These are phyloP conservation scores for Hylomyscus alleni DNA, from an alignment of 2,797 vertebrate genomes.

Conservation along the genomic window DNA sequence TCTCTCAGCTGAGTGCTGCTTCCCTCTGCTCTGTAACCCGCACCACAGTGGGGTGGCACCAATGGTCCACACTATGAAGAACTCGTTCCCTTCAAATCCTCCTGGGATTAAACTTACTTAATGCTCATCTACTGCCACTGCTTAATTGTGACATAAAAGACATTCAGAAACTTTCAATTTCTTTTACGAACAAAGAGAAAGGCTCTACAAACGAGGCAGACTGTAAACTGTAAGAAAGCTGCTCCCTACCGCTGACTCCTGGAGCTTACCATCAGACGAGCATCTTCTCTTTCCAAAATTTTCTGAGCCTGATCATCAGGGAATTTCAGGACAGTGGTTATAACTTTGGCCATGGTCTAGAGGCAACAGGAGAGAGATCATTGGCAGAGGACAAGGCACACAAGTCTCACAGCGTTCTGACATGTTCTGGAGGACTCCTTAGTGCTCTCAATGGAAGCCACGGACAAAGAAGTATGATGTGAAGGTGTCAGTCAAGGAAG, in stretches of 20 bases:
- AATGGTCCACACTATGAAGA: neutral
- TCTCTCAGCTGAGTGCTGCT: neutral
- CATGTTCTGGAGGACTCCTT: conserved; percentile 69
- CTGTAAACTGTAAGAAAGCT: neutral
- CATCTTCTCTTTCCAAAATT: conserved; percentile 97
- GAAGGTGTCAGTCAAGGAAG: conserved; percentile 68
- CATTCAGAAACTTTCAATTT: neutral
- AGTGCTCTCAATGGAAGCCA: conserved; percentile 76
- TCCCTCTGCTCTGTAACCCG: conserved; percentile 24
- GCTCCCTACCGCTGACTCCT: neutral
- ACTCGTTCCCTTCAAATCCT: neutral
- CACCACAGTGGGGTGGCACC: neutral
- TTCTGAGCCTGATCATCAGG: conserved; percentile 96
- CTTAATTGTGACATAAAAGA: neutral
- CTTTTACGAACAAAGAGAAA: conserved; percentile 26
- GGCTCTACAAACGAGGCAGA: conserved; percentile 36
- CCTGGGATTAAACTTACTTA: conserved; percentile 9
- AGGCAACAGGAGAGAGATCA: conserved; percentile 46
- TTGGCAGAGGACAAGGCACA: neutral
- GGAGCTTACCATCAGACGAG: conserved; percentile 92
- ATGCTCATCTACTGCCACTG: neutral
- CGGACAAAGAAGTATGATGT: conserved; percentile 74
- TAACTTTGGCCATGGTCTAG: conserved; percentile 99
- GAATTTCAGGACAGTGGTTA: conserved; percentile 98
- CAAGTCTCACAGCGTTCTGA: neutral